Percentiles rank a stretch among this genome's conserved stretches.
Conservation (phyloP, 2,113 vertebrate genomes). For the Rhombomys opimus region DNA sequence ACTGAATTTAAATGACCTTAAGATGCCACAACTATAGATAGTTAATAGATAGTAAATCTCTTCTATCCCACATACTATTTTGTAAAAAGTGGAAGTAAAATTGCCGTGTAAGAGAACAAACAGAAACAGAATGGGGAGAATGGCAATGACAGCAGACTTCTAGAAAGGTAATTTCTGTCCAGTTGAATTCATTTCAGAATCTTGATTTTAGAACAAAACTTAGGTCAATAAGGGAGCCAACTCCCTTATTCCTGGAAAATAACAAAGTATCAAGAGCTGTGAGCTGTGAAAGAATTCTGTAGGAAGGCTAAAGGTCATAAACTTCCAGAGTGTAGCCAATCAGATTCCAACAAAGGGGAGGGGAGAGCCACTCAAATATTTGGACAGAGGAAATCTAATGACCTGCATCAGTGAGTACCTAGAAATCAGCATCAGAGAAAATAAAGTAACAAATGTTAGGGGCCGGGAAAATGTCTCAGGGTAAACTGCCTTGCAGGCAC, state of each 20-base stretch:
- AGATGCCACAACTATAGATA: not conserved
- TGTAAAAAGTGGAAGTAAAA: not conserved
- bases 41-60: not conserved
- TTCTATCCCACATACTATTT: not conserved
- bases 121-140: not conserved
- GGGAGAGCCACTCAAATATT: not conserved
- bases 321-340: not conserved
- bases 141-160: not conserved
- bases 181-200: slow-evolving; percentile 7
- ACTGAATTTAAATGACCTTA: not conserved
- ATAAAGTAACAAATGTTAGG: not conserved
- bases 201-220: slow-evolving; percentile 22
- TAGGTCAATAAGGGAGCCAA: slow-evolving; percentile 17
- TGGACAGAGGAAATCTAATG: not conserved
- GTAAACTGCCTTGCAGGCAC: not conserved
- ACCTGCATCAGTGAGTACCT: not conserved
- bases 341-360: not conserved
- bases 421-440: not conserved
- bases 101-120: not conserved
- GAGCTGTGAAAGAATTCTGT: not conserved
- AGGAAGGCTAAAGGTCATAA: not conserved
- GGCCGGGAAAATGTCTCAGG: no score
- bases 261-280: not conserved
- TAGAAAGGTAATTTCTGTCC: not conserved
- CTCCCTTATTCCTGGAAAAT: slow-evolving; percentile 23